Evolutionary conservation across 2,888 invertebrate species (phyloP), one percentile per base, ranked within the genome.

Genomic region (Oeneis ivallda): DNA sequence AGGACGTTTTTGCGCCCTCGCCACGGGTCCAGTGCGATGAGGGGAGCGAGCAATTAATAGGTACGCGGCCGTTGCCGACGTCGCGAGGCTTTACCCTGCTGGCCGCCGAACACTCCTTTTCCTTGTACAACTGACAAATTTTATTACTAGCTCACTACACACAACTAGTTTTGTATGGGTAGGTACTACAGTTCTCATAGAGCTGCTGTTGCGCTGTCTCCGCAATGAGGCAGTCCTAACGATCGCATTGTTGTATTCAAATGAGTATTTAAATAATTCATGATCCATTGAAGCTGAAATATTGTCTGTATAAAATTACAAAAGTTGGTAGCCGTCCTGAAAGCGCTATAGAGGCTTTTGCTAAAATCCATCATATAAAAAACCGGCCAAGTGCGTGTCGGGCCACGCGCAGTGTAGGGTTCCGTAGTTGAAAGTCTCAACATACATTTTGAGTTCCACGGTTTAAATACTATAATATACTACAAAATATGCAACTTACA

Each of bases 31-130:
- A 65, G 63, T 65, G 67, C 68, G 71, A 81, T 75, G 79, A 78
- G 87, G 89, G 90, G 90, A 85, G 84, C 85, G 76, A 76, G 84
- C 92, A 91, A 92, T 91, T 91, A 92, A 92, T 92, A 91, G 90
- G 86, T 85, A 47, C 79, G 85, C 77, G 79, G 75, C 79, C 81
- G 82, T 66, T 70, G 72, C 74, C 70, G 71, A 72, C 70, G 73
- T 70, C 72, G 71, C 69, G 70, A 64, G 65, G 57, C 58, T 62
- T 53, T 54, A 56, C 63, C 57, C 50, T 68, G 64, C 72, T 71
- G 69, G 60, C 70, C 74, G 71, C 70, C 70, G 74, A 79, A 80
- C 83, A 86, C 86, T 85, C 85, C 85, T 86, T 84, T 85, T 84
- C 76, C 83, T 63, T 70, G 69, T 70, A 62, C 50, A 62, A 59